A percentile compares a stretch with the other conserved stretches of the same genome.
phyloP scores from a whole-genome alignment of 2,888 invertebrate species.

The Acheta domesticus region DNA sequence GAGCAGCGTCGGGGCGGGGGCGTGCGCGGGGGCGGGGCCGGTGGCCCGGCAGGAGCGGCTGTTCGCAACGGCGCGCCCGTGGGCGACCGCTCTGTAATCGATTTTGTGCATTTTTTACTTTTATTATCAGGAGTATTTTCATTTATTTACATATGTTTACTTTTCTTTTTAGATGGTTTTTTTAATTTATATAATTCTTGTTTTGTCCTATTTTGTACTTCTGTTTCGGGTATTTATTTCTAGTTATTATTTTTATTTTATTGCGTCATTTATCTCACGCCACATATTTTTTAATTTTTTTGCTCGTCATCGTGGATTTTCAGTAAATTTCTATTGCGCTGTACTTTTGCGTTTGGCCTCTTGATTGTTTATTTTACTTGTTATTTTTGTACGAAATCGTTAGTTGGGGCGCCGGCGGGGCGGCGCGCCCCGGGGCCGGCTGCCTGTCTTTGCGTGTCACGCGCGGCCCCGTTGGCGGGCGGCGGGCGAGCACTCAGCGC shows the following conservation, averaged over 20 bases:
- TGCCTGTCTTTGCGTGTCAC: background rate
- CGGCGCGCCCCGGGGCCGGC: background rate
- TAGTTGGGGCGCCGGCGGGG: background rate
- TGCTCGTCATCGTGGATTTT: background rate
- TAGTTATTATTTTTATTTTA: conserved; percentile 3
- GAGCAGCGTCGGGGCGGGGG: background rate
- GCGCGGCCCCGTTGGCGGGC: background rate
- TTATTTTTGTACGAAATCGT: conserved; percentile 18
- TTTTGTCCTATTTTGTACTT: background rate
- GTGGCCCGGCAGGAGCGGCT: background rate
- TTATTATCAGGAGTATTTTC: background rate
- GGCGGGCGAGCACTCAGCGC: background rate
- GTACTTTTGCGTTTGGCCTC: background rate
- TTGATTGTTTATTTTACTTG: background rate
- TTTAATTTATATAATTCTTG: background rate
- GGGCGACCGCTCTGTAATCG: background rate
- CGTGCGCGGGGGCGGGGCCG: background rate
- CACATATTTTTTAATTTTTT: background rate
- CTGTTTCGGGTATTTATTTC: background rate
- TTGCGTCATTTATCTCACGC: background rate
- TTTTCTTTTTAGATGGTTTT: background rate
- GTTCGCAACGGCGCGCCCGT: background rate
- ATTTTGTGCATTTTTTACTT: background rate
- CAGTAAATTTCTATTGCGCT: conserved; percentile 5
- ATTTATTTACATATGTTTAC: background rate